Percentiles rank a stretch among this genome's conserved stretches.
These are phyloP conservation scores for Hydriomena furcata DNA, from an alignment of 2,888 invertebrate species.

Conservation along the genomic window DNA sequence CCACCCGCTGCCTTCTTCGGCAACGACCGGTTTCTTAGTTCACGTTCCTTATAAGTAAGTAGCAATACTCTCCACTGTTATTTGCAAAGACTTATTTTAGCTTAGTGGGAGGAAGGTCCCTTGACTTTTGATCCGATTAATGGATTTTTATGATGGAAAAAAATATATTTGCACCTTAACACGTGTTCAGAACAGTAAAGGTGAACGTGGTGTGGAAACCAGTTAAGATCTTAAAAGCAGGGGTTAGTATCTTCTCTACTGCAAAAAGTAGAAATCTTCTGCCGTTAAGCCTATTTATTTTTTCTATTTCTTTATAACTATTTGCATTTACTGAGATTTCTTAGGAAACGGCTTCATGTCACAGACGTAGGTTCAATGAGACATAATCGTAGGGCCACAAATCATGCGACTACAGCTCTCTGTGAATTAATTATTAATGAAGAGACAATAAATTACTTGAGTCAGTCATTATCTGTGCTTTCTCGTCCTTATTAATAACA, in stretches of 20 bases:
- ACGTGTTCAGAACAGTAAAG: no score
- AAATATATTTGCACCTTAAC: no score
- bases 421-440: slow-evolving; percentile 47
- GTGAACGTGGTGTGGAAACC: no score
- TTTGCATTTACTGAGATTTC: slow-evolving; percentile 36
- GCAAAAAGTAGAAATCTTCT: no score
- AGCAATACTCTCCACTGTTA: slow-evolving; percentile 56
- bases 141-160: no score
- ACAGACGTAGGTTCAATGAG: slow-evolving; percentile 36
- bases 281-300: no score
- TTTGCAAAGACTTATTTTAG: no score
- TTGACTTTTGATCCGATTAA: no score
- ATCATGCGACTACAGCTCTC: slow-evolving; percentile 38
- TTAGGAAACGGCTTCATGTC: slow-evolving; percentile 28
- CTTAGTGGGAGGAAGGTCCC: no score
- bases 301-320: no score
- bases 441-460: slow-evolving; percentile 50
- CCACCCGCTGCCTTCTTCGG: slow-evolving; percentile 77
- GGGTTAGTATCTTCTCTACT: no score
- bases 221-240: no score
- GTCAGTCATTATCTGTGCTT: slow-evolving; percentile 53
- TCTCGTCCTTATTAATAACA: slow-evolving; percentile 59
- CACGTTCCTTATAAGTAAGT: slow-evolving; percentile 46
- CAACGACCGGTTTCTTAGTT: slow-evolving; percentile 71
- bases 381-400: slow-evolving; percentile 41